Evolutionary conservation across 1,140 invertebrate genomes (phyloP), one percentile per base, ranked within the genome.

Genomic region (Ephestia elutella): DNA sequence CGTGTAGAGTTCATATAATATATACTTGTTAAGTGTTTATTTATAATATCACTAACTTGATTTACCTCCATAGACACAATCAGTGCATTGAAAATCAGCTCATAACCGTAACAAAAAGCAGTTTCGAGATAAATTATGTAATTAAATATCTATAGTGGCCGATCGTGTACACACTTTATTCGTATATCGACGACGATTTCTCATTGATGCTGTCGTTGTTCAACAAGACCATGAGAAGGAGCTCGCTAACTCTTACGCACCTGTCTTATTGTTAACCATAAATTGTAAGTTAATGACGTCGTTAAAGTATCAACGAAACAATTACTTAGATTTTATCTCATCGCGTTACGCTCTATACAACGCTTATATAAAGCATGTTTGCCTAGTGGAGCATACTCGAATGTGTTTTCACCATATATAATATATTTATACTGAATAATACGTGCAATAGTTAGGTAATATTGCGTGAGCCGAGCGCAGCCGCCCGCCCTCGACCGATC

Each of bases 101-200:
- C 13, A 44, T 32, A 4, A 28, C 9, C 30, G 38, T 44, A 25
- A 25, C 21, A 21, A 53, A 53, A 8, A 4, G 21, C 50, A 25
- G n/a, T 53, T 53, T 53, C 7, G 9, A 53, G 68, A 78, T 68
- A 73, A 75, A 80, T 71, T 56, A 60, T 66, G 59, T 75, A 76
- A 81, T 78, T 78, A 78, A 70, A 17, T 15, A 44, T 44, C 54
- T 59, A 44, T 59, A 57, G 59, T 57, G 59, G 56, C 51, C 56
- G 70, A 53, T 48, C 75, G 55, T 76, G 75, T 80, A 68, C 57
- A 58, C 70, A 69, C 63, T 78, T 80, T 77, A 76, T 66, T 76
- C 62, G 63, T 69, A 71, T 72, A 73, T 70, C 60, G 69, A 59
- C 57, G 57, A 54, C 70, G 65, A 78, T 76, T 75, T 74, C 65